phyloP scores from a whole-genome alignment of 2,888 invertebrate genomes.

The Plusia festucae region DNA sequence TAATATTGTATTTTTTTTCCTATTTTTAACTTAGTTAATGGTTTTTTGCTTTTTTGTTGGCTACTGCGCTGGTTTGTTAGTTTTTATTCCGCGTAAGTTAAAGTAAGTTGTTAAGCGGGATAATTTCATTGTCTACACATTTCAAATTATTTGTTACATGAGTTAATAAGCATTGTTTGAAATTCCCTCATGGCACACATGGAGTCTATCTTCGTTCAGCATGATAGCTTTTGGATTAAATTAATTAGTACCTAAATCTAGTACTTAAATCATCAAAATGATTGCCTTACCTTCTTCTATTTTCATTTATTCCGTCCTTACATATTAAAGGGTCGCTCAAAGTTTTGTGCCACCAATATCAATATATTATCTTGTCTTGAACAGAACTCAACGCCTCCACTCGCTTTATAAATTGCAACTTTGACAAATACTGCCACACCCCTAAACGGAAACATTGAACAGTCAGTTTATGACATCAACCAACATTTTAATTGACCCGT shows the following conservation, averaged over 20 bases:
- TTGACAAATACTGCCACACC: slow-evolving; percentile 46
- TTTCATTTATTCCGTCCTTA: slow-evolving; percentile 9
- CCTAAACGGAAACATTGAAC: slow-evolving; percentile 19
- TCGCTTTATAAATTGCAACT: slow-evolving; percentile 37
- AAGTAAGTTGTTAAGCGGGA: neutral
- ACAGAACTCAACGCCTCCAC: slow-evolving; percentile 30
- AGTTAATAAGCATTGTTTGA: no score
- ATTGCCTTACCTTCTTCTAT: neutral
- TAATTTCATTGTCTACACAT: no score
- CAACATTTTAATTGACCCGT: neutral
- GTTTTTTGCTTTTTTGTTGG: slow-evolving; percentile 41
- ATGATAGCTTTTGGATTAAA: no score
- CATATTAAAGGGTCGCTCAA: neutral
- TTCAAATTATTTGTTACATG: no score
- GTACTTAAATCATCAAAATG: no score
- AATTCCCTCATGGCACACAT: no score
- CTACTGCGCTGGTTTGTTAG: slow-evolving; percentile 28
- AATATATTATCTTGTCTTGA: slow-evolving; percentile 21
- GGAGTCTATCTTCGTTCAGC: neutral
- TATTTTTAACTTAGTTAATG: slow-evolving; percentile 31
- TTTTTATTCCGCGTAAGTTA: slow-evolving; percentile 24
- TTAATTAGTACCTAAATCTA: no score
- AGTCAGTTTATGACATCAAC: neutral
- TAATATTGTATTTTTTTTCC: slow-evolving; percentile 13
- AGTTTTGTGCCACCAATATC: neutral